These are phyloP conservation scores for Cryptomyrus ogoouensis DNA, from an alignment of 2,113 vertebrate species.

Conservation along the genomic window DNA sequence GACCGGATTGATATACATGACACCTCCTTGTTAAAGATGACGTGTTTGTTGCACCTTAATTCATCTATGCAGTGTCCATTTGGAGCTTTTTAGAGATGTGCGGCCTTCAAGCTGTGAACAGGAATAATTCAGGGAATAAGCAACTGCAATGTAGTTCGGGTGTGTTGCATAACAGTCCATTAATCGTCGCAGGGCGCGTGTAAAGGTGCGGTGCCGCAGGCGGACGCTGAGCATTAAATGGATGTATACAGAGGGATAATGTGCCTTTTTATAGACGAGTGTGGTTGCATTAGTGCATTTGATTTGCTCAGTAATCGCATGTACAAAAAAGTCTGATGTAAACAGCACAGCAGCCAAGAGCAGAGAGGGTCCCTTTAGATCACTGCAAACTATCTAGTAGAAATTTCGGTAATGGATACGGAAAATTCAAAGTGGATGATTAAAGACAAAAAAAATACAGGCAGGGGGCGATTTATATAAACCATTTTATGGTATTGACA, in stretches of 20 bases:
- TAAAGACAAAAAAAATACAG: neutral
- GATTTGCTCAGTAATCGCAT: neutral
- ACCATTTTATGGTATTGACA: neutral
- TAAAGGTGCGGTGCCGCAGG: neutral
- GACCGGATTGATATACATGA: neutral
- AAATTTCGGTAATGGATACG: neutral
- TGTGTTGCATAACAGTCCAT: slow-evolving; percentile 4
- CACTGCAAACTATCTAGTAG: neutral
- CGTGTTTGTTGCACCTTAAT: neutral
- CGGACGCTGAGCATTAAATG: neutral
- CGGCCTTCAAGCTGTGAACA: neutral
- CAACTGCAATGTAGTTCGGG: neutral
- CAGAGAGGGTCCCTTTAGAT: neutral
- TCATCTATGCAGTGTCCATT: slow-evolving; percentile 10
- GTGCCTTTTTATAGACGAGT: slow-evolving; percentile 4
- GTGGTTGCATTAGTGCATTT: slow-evolving; percentile 13
- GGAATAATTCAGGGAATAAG: neutral
- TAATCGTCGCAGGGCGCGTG: neutral
- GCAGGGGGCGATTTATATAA: neutral
- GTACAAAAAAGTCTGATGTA: slow-evolving; percentile 1
- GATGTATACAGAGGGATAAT: slow-evolving; percentile 10
- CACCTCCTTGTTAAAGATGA: neutral
- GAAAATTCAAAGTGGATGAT: neutral
- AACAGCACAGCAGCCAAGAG: neutral
- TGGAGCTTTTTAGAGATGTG: neutral